Evolutionary conservation across 2,888 invertebrate species (phyloP).

Genomic region (Ichneumoninae sp.): DNA sequence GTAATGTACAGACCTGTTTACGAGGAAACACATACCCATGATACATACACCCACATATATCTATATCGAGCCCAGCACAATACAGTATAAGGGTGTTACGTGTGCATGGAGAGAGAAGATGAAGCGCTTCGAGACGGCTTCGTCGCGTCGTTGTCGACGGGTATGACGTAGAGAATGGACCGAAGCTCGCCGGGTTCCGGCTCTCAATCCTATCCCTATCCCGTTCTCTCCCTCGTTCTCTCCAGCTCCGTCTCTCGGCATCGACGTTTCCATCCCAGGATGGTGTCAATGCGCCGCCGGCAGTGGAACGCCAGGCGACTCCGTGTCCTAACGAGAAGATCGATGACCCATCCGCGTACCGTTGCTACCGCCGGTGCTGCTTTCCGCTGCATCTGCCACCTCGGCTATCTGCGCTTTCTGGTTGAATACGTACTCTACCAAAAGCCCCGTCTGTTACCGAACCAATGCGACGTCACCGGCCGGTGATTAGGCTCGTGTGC

Average conservation of each 20-base stretch:
- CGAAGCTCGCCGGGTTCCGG: conserved; percentile 38
- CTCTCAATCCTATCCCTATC: conserved; percentile 40
- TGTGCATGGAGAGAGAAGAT: conserved; percentile 33
- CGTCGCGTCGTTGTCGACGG: conserved; percentile 44
- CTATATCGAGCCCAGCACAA: neutral
- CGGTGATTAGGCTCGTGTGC: conserved; percentile 68
- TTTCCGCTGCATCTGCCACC: conserved; percentile 70
- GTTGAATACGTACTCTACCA: conserved; percentile 69
- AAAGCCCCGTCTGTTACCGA: conserved; percentile 73
- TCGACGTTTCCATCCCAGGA: conserved; percentile 43
- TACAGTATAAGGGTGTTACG: neutral
- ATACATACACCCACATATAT: neutral
- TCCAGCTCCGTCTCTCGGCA: neutral
- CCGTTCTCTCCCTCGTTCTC: conserved; percentile 11
- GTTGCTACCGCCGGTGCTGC: conserved; percentile 62
- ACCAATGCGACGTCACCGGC: conserved; percentile 75
- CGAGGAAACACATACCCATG: conserved; percentile 25
- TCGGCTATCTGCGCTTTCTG: conserved; percentile 69
- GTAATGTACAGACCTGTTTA: conserved; percentile 43
- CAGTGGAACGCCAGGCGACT: conserved; percentile 41
- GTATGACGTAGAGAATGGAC: conserved; percentile 54
- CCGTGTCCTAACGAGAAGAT: conserved; percentile 67
- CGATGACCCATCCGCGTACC: conserved; percentile 67
- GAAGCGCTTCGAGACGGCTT: conserved; percentile 40
- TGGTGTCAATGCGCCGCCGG: conserved; percentile 49